Evolutionary conservation across 2,797 vertebrate genomes (phyloP).

Genomic region (Okamejei kenojei): DNA sequence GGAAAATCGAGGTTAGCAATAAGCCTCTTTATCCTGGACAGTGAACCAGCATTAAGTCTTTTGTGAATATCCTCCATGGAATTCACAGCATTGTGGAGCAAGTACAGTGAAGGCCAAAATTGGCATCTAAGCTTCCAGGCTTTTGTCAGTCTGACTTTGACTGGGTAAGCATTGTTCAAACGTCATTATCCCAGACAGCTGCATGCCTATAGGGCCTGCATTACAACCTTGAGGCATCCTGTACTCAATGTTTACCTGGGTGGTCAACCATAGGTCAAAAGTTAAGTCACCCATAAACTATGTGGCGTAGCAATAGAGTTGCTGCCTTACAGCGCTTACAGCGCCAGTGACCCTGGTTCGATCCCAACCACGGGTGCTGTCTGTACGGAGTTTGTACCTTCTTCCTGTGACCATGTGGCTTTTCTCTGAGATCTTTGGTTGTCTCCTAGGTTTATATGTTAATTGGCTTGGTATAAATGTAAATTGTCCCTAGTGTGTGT

Average conservation of each 20-base stretch:
- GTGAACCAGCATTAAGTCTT: no score
- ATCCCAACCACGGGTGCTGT: no score
- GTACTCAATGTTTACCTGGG: neutral
- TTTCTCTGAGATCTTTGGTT: no score
- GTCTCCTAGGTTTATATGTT: no score
- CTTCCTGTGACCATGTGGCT: no score
- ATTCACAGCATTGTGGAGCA: neutral
- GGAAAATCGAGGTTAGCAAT: no score
- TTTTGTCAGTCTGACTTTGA: slow-evolving; percentile 28
- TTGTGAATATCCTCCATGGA: neutral
- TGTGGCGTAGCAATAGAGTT: neutral
- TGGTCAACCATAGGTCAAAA: slow-evolving; percentile 2
- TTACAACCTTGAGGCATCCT: neutral
- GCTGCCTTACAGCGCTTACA: no score
- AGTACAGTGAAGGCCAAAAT: neutral
- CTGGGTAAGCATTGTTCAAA: slow-evolving; percentile 19
- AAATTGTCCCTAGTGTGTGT: no score
- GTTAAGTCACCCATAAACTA: slow-evolving; percentile 12
- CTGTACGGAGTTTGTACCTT: no score
- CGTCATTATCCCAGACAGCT: neutral
- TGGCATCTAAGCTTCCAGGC: neutral
- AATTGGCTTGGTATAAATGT: no score
- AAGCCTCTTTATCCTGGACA: no score
- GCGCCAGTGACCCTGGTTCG: no score
- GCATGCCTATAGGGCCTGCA: neutral